Evolutionary conservation across 2,113 vertebrate species (phyloP).

Genomic region (Calypte anna): DNA sequence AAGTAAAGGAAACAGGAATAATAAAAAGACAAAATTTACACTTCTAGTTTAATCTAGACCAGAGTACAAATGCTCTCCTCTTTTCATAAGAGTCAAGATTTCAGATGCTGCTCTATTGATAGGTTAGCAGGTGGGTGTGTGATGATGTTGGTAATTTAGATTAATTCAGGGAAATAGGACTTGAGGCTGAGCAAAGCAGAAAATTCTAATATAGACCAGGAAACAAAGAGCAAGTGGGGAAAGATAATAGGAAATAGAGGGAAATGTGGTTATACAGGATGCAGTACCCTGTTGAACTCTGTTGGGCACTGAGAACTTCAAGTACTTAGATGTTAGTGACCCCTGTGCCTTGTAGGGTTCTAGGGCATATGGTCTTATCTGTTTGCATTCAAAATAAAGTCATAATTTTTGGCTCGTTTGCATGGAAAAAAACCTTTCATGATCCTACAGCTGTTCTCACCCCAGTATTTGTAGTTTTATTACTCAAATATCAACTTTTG

Average conservation of each 20-base stretch:
- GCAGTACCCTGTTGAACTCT: not conserved
- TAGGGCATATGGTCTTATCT: not conserved
- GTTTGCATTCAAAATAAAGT: slow-evolving; percentile 1
- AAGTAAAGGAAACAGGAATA: not conserved
- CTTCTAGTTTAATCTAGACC: not conserved
- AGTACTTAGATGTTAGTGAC: not conserved
- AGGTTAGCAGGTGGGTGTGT: not conserved
- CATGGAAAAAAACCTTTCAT: slow-evolving; percentile 59
- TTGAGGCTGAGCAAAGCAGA: not conserved
- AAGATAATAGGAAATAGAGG: not conserved
- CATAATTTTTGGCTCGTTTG: slow-evolving; percentile 54
- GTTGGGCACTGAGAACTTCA: not conserved
- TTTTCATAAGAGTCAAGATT: not conserved
- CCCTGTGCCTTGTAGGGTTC: not conserved
- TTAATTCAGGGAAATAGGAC: not conserved
- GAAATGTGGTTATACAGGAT: not conserved
- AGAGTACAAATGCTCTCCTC: accelerated
- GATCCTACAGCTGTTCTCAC: slow-evolving; percentile 67
- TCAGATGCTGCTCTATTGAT: not conserved
- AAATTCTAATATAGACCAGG: not conserved
- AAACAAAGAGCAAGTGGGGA: not conserved
- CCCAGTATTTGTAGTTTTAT: slow-evolving; percentile 45
- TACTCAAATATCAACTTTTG: slow-evolving; percentile 62
- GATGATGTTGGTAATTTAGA: not conserved
- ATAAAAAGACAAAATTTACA: not conserved